These are phyloP conservation scores for Eupithecia subumbrata DNA, from an alignment of 2,888 invertebrate species.

Conservation along the genomic window DNA sequence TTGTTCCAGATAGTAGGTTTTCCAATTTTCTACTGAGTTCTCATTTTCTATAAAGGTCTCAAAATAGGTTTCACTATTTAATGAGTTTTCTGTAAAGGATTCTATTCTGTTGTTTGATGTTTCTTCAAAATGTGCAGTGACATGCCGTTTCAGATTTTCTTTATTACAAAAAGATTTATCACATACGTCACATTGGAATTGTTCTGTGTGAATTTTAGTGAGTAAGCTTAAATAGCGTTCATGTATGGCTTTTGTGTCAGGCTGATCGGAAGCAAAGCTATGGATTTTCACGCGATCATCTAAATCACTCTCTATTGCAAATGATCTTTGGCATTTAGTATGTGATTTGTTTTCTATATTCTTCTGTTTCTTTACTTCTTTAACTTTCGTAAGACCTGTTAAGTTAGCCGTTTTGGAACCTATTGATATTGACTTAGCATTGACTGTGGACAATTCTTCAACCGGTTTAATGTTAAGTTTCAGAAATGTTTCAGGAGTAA, in stretches of 20 bases:
- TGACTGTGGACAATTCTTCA: neutral
- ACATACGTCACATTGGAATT: neutral
- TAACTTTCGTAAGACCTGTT: neutral
- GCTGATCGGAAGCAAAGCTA: neutral
- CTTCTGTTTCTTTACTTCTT: neutral
- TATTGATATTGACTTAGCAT: neutral
- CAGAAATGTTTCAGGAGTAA: neutral
- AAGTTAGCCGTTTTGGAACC: neutral
- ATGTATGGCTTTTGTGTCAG: neutral
- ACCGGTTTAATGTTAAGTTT: neutral
- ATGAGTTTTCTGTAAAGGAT: neutral
- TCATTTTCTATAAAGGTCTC: neutral
- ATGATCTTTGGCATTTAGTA: neutral
- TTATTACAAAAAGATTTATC: slow-evolving; percentile 5
- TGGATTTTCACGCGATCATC: neutral
- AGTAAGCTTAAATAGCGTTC: neutral
- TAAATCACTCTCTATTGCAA: neutral
- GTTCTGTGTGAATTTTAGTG: neutral
- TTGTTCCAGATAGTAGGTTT: neutral
- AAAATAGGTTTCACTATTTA: neutral
- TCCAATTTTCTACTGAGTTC: neutral
- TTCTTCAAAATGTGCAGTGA: neutral
- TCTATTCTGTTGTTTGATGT: neutral
- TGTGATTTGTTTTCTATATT: neutral
- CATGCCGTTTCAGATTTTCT: neutral